A percentile compares a stretch with the other conserved stretches of the same genome.
These are phyloP conservation scores for Eristalis tenax DNA, from an alignment of 2,888 invertebrate genomes.

Conservation along the genomic window DNA sequence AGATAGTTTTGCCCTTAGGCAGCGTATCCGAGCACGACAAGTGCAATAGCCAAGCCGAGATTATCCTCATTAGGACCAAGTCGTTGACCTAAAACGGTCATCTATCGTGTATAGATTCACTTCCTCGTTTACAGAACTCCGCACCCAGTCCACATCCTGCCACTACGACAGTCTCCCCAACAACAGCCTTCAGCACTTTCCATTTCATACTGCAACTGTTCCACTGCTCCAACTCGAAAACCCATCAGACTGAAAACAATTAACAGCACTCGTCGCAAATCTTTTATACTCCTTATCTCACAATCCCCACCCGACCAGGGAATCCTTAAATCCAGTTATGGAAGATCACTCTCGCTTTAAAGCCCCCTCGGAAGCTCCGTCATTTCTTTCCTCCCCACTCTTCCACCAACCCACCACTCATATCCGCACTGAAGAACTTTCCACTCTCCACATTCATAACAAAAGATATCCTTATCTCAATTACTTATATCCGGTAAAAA, in stretches of 20 bases:
- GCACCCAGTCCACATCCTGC: too few relatives aligned
- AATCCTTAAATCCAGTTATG: not conserved
- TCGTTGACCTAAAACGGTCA: too few relatives aligned
- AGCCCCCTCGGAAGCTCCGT: too few relatives aligned
- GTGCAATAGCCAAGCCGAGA: too few relatives aligned
- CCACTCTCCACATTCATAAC: slow-evolving; percentile 65
- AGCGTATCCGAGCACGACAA: too few relatives aligned
- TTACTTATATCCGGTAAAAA: slow-evolving; percentile 63
- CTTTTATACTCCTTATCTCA: not conserved
- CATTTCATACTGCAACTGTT: not conserved
- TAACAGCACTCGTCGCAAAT: not conserved
- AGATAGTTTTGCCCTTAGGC: too few relatives aligned
- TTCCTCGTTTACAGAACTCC: too few relatives aligned
- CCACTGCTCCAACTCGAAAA: not conserved
- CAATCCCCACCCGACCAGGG: not conserved
- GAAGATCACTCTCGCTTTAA: not conserved
- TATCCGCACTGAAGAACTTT: slow-evolving; percentile 45
- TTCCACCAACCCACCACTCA: not conserved
- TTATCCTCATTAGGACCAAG: too few relatives aligned
- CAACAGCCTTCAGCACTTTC: not conserved
- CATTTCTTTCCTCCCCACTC: not conserved
- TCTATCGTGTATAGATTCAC: too few relatives aligned
- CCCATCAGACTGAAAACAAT: not conserved
- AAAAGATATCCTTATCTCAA: slow-evolving; percentile 69
- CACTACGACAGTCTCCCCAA: not conserved